Evolutionary conservation across 2,113 vertebrate species (phyloP).

Genomic region (Tiliqua scincoides): DNA sequence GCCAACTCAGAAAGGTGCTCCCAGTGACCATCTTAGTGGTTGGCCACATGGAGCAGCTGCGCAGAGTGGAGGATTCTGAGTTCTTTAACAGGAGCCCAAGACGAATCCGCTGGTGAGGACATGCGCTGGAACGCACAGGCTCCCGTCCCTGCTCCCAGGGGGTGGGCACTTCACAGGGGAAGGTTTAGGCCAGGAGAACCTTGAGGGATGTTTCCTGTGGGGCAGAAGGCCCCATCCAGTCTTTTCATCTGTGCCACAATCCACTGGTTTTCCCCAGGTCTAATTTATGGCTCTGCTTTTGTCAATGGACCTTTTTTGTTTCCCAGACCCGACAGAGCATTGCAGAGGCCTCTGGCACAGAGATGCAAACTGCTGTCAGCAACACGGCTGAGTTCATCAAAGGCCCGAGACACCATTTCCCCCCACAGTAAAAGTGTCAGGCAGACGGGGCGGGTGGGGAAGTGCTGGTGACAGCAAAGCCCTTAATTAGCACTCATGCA

Average conservation of each 20-base stretch:
- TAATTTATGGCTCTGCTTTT: constrained; percentile 54
- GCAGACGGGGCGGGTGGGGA: constrained; percentile 60
- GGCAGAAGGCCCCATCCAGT: constrained; percentile 26
- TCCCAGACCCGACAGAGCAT: constrained; percentile 52
- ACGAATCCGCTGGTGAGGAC: neutral
- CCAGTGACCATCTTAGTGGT: too few relatives aligned
- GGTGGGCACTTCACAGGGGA: neutral
- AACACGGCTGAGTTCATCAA: constrained; percentile 63
- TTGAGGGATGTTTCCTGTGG: neutral
- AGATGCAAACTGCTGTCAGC: constrained; percentile 50
- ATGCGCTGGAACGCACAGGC: neutral
- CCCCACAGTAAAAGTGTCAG: constrained; percentile 74
- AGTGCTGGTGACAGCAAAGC: constrained; percentile 62
- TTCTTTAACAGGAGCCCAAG: neutral
- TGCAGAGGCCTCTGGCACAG: constrained; percentile 27
- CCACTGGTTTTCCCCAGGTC: constrained; percentile 46
- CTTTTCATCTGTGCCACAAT: neutral
- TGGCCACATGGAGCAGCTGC: too few relatives aligned
- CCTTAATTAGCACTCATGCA: constrained; percentile 68
- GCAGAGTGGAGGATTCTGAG: too few relatives aligned
- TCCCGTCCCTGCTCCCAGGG: neutral
- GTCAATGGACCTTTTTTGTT: constrained; percentile 63
- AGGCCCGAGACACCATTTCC: constrained; percentile 64
- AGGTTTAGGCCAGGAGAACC: neutral
- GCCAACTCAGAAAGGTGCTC: too few relatives aligned